phyloP scores from a whole-genome alignment of 1,140 invertebrate genomes.

The Drosophila pandora region DNA sequence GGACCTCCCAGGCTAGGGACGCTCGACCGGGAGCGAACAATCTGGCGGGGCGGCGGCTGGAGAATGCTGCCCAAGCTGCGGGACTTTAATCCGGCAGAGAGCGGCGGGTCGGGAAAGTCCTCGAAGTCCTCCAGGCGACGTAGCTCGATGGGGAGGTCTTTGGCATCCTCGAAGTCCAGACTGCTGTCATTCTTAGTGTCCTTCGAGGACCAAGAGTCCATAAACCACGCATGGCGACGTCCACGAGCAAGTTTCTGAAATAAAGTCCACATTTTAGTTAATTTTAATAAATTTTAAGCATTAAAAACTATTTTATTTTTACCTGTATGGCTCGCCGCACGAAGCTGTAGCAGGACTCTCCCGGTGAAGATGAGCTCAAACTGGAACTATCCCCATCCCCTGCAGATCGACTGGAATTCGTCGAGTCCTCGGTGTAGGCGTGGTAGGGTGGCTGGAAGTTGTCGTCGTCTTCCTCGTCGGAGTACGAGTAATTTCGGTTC shows the following conservation, averaged over 20 bases:
- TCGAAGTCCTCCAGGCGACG: slow-evolving; percentile 91
- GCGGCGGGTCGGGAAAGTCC: slow-evolving; percentile 84
- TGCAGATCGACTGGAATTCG: slow-evolving; percentile 83
- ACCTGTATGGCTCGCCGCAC: slow-evolving; percentile 94
- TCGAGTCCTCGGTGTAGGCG: slow-evolving; percentile 87
- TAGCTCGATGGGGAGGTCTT: slow-evolving; percentile 94
- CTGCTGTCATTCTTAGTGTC: slow-evolving; percentile 85
- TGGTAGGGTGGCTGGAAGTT: slow-evolving; percentile 86
- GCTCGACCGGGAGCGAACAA: slow-evolving; percentile 90
- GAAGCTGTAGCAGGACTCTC: slow-evolving; percentile 97
- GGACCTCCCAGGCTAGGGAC: slow-evolving; percentile 87
- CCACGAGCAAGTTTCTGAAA: slow-evolving; percentile 90
- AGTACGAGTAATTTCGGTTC: slow-evolving; percentile 82
- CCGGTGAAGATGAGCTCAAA: slow-evolving; percentile 94
- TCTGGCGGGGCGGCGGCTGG: slow-evolving; percentile 88
- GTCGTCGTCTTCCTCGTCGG: slow-evolving; percentile 81
- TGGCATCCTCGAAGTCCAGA: slow-evolving; percentile 86
- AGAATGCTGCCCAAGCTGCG: slow-evolving; percentile 91
- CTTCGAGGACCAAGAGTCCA: slow-evolving; percentile 90
- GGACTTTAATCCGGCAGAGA: slow-evolving; percentile 82
- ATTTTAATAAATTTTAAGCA: not conserved
- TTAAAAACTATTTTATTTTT: slow-evolving; percentile 13
- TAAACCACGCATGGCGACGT: slow-evolving; percentile 89
- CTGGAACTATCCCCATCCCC: slow-evolving; percentile 87
- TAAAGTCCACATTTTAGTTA: not conserved